A percentile compares a stretch with the other conserved stretches of the same genome.
Conservation (phyloP, 2,888 invertebrate genomes). For the Tachystola acroxantha region DNA sequence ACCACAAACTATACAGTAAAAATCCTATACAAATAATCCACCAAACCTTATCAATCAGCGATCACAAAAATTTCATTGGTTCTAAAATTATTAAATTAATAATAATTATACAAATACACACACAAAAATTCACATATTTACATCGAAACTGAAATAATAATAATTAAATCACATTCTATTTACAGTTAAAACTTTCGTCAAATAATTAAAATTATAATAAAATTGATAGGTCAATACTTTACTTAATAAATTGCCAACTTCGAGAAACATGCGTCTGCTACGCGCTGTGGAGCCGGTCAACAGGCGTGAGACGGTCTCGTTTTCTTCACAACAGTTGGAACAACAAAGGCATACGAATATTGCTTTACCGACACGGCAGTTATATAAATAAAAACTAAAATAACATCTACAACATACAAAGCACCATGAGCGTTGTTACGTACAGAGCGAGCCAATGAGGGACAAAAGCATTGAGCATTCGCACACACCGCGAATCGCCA, state of each 20-base stretch:
- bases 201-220: slow-evolving; percentile 18
- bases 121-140: slow-evolving; percentile 70
- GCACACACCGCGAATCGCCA: too few relatives aligned
- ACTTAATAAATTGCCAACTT: slow-evolving; percentile 15
- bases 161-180: slow-evolving; percentile 68
- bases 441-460: too few relatives aligned
- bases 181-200: slow-evolving; percentile 47
- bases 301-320: slow-evolving; percentile 39
- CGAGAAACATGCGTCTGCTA: slow-evolving; percentile 32
- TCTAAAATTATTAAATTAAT: slow-evolving; percentile 45
- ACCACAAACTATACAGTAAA: slow-evolving; percentile 66
- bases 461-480: too few relatives aligned
- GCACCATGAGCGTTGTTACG: slow-evolving; percentile 68
- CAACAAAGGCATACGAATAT: slow-evolving; percentile 36
- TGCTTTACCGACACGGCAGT: slow-evolving; percentile 31
- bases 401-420: slow-evolving; percentile 28
- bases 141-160: slow-evolving; percentile 47
- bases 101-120: slow-evolving; percentile 48
- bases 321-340: slow-evolving; percentile 29
- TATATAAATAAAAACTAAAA: slow-evolving; percentile 22
- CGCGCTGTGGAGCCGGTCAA: slow-evolving; percentile 43
- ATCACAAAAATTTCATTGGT: slow-evolving; percentile 59
- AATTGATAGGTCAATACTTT: slow-evolving; percentile 15
- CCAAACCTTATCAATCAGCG: slow-evolving; percentile 47
- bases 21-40: slow-evolving; percentile 59